Evolutionary conservation across 2,113 vertebrate genomes (phyloP).

Genomic region (Pelobates fuscus): DNA sequence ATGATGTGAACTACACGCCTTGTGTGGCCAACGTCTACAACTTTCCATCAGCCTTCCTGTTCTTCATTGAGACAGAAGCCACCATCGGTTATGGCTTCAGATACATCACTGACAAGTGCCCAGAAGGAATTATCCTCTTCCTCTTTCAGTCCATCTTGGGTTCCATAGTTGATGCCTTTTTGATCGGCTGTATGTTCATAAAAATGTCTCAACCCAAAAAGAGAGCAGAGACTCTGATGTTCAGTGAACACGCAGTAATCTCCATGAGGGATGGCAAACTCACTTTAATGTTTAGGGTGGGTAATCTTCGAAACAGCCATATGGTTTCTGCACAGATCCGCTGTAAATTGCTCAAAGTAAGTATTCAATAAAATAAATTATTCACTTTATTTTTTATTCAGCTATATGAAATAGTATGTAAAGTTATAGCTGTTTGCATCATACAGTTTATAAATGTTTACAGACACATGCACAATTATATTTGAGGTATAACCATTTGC

Average conservation of each 20-base stretch:
- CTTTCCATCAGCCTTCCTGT: conserved; percentile 97
- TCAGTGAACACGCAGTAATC: conserved; percentile 94
- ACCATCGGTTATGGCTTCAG: conserved; percentile 97
- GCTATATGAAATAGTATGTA: too few relatives aligned
- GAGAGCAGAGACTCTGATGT: conserved; percentile 96
- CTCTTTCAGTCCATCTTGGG: conserved; percentile 97
- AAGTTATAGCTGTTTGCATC: too few relatives aligned
- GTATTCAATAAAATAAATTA: conserved; percentile 51
- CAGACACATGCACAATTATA: too few relatives aligned
- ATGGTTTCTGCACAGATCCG: conserved; percentile 99
- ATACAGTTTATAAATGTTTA: too few relatives aligned
- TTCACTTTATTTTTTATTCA: too few relatives aligned
- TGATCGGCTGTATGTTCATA: conserved; percentile 99
- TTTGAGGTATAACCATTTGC: too few relatives aligned
- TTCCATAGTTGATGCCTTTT: conserved; percentile 95
- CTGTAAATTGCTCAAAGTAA: conserved; percentile 98
- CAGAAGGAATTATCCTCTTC: conserved; percentile 97
- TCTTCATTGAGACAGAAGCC: conserved; percentile 98
- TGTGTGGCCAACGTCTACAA: conserved; percentile 98
- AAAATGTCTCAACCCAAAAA: conserved; percentile 99
- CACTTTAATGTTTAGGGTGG: conserved; percentile 97
- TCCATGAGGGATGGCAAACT: conserved; percentile 97
- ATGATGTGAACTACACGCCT: conserved; percentile 92
- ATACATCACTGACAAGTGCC: conserved; percentile 98
- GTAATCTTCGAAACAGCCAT: conserved; percentile 98